Conservation (phyloP, 1,140 invertebrate genomes). For the Mycetomoellerius zeteki region DNA sequence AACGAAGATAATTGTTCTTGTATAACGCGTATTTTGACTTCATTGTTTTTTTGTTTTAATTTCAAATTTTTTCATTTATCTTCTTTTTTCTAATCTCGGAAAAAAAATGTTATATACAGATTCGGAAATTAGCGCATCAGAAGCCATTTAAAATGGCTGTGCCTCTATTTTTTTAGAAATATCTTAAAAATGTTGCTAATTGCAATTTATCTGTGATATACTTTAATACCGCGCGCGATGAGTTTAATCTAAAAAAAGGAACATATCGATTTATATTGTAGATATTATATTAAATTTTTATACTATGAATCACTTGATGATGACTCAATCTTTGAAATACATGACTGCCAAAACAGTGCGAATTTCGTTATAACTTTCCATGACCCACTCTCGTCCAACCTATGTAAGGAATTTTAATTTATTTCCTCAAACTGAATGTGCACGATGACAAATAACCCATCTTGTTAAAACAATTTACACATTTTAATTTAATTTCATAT, state of each 20-base stretch:
- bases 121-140: too few species aligned
- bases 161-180: neutral
- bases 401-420: conserved; percentile 21
- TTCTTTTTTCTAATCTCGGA: neutral
- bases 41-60: neutral
- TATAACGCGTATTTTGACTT: neutral
- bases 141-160: neutral
- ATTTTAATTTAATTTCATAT: neutral
- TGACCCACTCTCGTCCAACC: conserved; percentile 5
- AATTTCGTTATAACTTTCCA: neutral
- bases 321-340: conserved; percentile 31
- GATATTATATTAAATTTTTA: neutral
- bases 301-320: conserved; percentile 20
- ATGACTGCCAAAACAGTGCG: neutral
- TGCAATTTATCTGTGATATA: neutral
- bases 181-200: neutral
- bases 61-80: neutral
- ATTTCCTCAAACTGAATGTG: neutral
- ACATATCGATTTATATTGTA: neutral
- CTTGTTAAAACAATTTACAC: neutral
- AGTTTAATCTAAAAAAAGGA: neutral
- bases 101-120: too few species aligned
- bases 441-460: neutral
- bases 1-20: neutral
- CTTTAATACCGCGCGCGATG: too few species aligned